Base-by-base conservation (phyloP, 2,888 invertebrate genomes). In the Pyralis farinalis region DNA sequence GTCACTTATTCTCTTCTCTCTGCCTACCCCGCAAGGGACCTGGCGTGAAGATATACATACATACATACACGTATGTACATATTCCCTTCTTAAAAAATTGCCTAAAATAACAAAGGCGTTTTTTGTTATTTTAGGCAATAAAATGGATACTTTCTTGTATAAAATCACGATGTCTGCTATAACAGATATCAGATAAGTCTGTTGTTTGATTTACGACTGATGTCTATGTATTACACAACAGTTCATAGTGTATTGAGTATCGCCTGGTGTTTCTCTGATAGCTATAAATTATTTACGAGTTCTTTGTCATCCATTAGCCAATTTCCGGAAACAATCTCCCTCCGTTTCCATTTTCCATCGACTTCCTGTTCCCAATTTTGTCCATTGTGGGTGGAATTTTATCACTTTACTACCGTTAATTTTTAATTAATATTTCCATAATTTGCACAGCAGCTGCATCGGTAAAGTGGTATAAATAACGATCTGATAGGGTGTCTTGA, bases 301-400 rank as follows among this genome's bases (percentile, higher is more conserved):
- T 51, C 47, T 49, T 50, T 64, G 59, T 58, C 54, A 58, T 65
- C 66, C 73, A 76, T 74, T 74, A 73, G 60, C 40, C 55, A 61
- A 55, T 63, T 73, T 71, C 59, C 63, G 58, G 63, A 50, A 62
- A 43, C 55, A 49, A 54, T 51, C 52, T 47, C 51, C 46, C 45
- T 44, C 38, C 42, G 42, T 44, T 40, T 50, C 46, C 47, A 55
- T 62, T 53, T 61, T 47, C 44, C 46, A 49, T 45, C 49, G 52
- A 47, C 53, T 54, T 55, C 54, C 59, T 52, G 53, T 47, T 34
- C 42, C 45, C 44, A 43, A 51, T 57, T 51, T 47, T 34, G 21
- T 12, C 42, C 44, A 55, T 51, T 46, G 50, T 47, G 49, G 41
- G 43, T 51, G 43, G 46, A 47, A 49, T 50, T 42, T 40, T 40